These are phyloP conservation scores for Psilopsiagon aymara DNA, from an alignment of 2,113 vertebrate species.

Conservation along the genomic window DNA sequence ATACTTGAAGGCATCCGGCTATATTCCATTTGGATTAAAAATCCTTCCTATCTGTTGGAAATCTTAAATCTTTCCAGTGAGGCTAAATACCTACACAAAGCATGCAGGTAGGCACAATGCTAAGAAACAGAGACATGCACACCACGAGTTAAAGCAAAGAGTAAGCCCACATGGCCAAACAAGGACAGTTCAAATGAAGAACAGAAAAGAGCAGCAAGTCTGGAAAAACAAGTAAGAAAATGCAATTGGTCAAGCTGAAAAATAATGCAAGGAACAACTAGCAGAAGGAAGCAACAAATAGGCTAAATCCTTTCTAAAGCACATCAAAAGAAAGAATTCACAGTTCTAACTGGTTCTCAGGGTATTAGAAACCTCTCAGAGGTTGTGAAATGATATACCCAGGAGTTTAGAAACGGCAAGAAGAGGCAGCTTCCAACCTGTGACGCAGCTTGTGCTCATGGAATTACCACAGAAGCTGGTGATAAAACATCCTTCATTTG, in stretches of 20 bases:
- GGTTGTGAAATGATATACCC: not conserved
- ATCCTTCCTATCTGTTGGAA: not conserved
- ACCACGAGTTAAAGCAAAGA: not conserved
- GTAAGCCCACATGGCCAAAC: not conserved
- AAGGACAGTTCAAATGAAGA: not conserved
- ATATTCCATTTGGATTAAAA: not conserved
- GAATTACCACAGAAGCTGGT: not conserved
- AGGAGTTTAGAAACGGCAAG: not conserved
- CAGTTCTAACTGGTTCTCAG: not conserved
- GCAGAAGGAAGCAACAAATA: not conserved
- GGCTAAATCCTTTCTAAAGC: not conserved
- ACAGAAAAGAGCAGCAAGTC: not conserved
- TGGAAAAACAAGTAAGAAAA: not conserved
- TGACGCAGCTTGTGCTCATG: not conserved
- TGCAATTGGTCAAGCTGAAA: not conserved
- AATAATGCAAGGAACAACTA: not conserved
- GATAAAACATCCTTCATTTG: not conserved
- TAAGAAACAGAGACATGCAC: not conserved
- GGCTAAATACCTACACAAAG: not conserved
- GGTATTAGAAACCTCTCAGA: not conserved
- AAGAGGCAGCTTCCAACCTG: not conserved
- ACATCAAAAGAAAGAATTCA: not conserved
- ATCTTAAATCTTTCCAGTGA: not conserved
- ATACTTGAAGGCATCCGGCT: not conserved
- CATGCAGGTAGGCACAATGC: not conserved